Evolutionary conservation across 2,113 vertebrate species (phyloP).

Genomic region (Corythornis vintsioides): DNA sequence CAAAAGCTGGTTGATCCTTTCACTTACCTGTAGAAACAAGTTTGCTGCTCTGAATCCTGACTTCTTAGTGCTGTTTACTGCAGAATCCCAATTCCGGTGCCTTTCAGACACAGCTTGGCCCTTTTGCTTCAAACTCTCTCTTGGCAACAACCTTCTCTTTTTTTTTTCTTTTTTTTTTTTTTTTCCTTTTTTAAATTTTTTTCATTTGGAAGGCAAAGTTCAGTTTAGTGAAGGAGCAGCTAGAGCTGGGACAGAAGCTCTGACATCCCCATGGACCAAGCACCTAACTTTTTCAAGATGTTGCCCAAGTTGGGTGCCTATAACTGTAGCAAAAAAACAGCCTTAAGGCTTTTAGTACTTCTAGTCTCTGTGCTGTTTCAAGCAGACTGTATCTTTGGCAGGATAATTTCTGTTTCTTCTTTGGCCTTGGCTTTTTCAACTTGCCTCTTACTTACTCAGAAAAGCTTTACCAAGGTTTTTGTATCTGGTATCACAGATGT

Average conservation of each 20-base stretch:
- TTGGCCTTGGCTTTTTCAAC: conserved; percentile 45
- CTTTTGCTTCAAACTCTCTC: not conserved
- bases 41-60: not conserved
- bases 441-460: conserved; percentile 15
- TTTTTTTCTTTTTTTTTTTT: not conserved
- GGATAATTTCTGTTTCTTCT: not conserved
- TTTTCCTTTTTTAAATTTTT: not conserved
- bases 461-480: conserved; percentile 25
- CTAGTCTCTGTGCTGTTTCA: not conserved
- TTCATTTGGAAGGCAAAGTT: not conserved
- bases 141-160: not conserved
- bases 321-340: not conserved
- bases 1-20: not conserved
- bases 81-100: not conserved
- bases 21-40: not conserved
- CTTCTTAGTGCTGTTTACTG: not conserved
- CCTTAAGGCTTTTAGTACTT: not conserved
- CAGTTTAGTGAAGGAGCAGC: not conserved
- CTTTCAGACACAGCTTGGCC: not conserved
- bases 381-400: not conserved
- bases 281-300: not conserved
- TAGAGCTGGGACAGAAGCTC: not conserved
- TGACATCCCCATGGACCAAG: not conserved
- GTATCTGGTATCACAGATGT: conserved; percentile 44
- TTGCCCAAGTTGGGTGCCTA: not conserved